A percentile compares a stretch with the other conserved stretches of the same genome.
phyloP scores from a whole-genome alignment of 2,113 vertebrate species.

The Campylomormyrus numenius region DNA sequence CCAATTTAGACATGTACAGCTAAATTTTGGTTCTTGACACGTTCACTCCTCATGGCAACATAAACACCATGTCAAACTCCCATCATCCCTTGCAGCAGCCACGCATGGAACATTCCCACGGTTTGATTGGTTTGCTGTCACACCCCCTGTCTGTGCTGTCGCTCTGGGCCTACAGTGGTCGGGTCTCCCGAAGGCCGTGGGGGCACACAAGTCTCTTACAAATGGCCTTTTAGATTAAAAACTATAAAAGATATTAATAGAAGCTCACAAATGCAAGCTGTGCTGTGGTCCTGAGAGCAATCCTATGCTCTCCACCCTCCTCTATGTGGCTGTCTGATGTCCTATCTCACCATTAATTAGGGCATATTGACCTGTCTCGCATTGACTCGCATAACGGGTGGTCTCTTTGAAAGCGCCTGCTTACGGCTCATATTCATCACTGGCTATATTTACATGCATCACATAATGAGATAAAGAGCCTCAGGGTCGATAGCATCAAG shows the following conservation, averaged over 20 bases:
- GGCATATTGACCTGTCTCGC: neutral
- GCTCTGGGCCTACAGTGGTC: neutral
- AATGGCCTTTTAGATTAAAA: neutral
- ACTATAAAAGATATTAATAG: neutral
- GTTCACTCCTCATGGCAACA: neutral
- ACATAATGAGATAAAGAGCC: constrained; percentile 6
- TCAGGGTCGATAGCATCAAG: neutral
- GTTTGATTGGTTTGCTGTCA: neutral
- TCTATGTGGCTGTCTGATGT: neutral
- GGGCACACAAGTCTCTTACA: neutral
- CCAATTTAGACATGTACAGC: neutral
- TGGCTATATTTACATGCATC: neutral
- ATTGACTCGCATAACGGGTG: constrained; percentile 1
- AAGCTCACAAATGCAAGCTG: constrained; percentile 1
- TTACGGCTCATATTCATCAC: neutral
- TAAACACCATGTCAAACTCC: neutral
- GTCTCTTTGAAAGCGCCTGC: neutral
- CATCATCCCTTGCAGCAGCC: neutral
- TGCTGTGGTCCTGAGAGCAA: neutral
- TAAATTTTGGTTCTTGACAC: neutral
- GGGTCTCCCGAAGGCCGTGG: neutral
- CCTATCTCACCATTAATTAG: neutral
- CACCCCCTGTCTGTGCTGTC: neutral
- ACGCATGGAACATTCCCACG: neutral
- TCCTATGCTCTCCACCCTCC: neutral